Evolutionary conservation across 2,113 vertebrate species (phyloP), one percentile per base, ranked within the genome.

Genomic region (Stigmatopora nigra): DNA sequence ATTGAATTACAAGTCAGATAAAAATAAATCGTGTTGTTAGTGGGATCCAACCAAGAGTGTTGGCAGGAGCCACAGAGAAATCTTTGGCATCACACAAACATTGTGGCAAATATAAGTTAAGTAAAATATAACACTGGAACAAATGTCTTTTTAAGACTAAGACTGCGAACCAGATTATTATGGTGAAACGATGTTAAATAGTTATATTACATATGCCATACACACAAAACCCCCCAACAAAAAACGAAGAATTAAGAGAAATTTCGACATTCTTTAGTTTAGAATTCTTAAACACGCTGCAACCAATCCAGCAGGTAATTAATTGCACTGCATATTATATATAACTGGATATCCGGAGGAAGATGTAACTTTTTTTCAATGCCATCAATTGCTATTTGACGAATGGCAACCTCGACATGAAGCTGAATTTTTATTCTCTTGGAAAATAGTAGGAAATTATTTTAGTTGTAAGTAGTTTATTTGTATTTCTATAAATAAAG

Each of bases 11-110:
- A 25, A 55, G 52, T 25, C 14, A 1, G 51, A 52, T 20, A 12
- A 52, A 1, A 19, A 52, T 20, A 12, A 52, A 52, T 52, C 9
- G 22, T 14, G 52, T 55, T 25, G 20, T 20, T 14, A 20, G 22
- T 25, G 48, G n/a, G 48, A 59, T 59, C 57, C 35, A 7, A 59
- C 57, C 35, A 7, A 59, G 17, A 59, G 57, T 59, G 57, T 41
- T 9, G 17, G 58, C 19, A 41, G 41, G n/a, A 60, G 16, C 9
- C 58, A n/a, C 31, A 44, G 9, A 41, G 16, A 60, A 41, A 60
- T 60, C 36, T 4, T 31, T 59, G 55, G 20, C 20, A 57, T 31
- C 55, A 57, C 38, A 36, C 58, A 8, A 41, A n/a, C 58, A 60
- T 9, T 60, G 58, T 60, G 58, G n/a, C 36, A 44, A 19, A 44